Evolutionary conservation across 2,797 vertebrate species (phyloP).

Genomic region (Leptoclinus maculatus): DNA sequence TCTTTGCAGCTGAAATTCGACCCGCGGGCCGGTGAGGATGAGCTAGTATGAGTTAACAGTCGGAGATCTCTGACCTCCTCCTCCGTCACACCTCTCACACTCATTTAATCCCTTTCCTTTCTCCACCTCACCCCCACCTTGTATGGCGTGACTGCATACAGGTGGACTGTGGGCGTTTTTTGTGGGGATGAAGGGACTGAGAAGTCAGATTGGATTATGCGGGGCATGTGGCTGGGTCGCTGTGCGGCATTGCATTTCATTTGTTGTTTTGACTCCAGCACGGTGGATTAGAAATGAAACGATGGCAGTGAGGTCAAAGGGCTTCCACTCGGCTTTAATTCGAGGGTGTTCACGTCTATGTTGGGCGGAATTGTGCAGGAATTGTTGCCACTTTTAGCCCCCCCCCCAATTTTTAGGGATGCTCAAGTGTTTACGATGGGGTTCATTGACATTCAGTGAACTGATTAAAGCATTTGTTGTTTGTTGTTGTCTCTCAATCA

Average conservation of each 20-base stretch:
- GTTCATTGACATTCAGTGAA: not conserved
- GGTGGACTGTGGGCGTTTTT: constrained; percentile 51
- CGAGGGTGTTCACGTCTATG: not conserved
- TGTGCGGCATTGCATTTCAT: constrained; percentile 13
- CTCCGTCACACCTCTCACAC: constrained; percentile 51
- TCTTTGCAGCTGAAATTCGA: constrained; percentile 44
- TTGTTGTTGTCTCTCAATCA: not conserved
- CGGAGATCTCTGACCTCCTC: constrained; percentile 43
- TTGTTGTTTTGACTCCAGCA: constrained; percentile 1
- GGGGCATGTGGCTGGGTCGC: constrained; percentile 17
- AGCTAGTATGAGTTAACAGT: constrained; percentile 46
- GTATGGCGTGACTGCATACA: constrained; percentile 19
- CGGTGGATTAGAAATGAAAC: constrained; percentile 28
- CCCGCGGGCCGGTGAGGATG: constrained; percentile 51
- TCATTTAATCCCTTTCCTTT: constrained; percentile 34
- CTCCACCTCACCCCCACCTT: constrained; percentile 8
- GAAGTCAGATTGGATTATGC: constrained; percentile 53
- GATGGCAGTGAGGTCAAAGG: constrained; percentile 13
- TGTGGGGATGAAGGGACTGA: constrained; percentile 15
- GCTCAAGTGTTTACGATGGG: not conserved
- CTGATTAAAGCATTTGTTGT: not conserved
- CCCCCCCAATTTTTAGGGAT: not conserved
- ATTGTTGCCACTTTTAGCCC: not conserved
- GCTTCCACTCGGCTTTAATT: not conserved
- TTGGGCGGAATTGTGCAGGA: not conserved